phyloP scores from a whole-genome alignment of 2,888 invertebrate genomes.

The Netelia inedita region DNA sequence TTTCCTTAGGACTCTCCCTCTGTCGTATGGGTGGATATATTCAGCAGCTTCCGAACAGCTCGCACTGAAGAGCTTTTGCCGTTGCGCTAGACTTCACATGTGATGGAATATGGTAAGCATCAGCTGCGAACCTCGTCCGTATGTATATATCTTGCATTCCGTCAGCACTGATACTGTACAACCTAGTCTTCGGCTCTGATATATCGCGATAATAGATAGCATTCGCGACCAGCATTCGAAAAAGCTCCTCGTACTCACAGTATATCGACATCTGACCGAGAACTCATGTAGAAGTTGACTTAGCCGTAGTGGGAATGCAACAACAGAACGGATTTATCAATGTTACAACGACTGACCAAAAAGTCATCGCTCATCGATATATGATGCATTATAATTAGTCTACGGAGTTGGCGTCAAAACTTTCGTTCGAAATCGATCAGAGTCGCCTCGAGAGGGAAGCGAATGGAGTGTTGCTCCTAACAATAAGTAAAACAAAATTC shows the following conservation, averaged over 20 bases:
- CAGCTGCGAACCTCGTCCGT: background rate
- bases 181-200: background rate
- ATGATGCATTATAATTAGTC: too few relatives aligned
- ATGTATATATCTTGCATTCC: background rate
- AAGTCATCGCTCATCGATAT: too few relatives aligned
- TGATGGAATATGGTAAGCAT: conserved; percentile 10
- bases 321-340: background rate
- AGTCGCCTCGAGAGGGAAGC: too few relatives aligned
- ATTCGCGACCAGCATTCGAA: background rate
- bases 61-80: conserved; percentile 23
- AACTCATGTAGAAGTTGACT: background rate
- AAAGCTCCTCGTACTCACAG: background rate
- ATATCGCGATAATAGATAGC: background rate
- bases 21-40: background rate
- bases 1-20: background rate
- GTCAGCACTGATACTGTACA: background rate
- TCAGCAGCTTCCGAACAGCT: background rate
- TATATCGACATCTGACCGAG: background rate
- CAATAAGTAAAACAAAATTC: too few relatives aligned
- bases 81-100: background rate
- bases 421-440: too few relatives aligned
- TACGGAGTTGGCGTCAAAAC: too few relatives aligned
- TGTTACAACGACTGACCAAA: too few relatives aligned
- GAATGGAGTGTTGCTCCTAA: too few relatives aligned
- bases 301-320: background rate